A percentile compares a stretch with the other conserved stretches of the same genome.
Evolutionary conservation across 2,888 invertebrate genomes (phyloP).

Genomic region (Oxytorus armatus): DNA sequence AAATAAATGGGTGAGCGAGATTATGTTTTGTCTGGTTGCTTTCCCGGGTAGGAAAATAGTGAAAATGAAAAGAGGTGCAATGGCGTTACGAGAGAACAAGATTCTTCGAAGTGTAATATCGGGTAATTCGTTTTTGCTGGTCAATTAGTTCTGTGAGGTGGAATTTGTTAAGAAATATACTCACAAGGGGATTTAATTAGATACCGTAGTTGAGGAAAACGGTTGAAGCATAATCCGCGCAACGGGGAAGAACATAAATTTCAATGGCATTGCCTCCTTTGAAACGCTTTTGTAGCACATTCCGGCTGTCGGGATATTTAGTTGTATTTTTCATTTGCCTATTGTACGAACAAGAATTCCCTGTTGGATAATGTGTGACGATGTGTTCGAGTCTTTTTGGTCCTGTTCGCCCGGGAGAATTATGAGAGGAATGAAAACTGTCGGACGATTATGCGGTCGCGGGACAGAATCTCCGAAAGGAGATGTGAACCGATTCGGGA

Average conservation of each 20-base stretch:
- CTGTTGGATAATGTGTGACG: too few relatives aligned
- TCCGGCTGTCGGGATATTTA: not conserved
- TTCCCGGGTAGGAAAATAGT: constrained; percentile 53
- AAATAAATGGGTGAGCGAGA: constrained; percentile 69
- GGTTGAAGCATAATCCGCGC: not conserved
- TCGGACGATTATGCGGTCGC: constrained; percentile 71
- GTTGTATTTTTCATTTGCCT: too few relatives aligned
- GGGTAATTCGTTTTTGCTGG: not conserved
- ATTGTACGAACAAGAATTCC: too few relatives aligned
- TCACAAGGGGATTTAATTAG: constrained; percentile 30
- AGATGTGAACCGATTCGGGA: constrained; percentile 24
- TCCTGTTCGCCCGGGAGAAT: constrained; percentile 54
- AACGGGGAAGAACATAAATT: not conserved
- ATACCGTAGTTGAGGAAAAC: not conserved
- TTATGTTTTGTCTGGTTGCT: constrained; percentile 62
- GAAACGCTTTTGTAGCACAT: not conserved
- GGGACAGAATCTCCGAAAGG: constrained; percentile 53
- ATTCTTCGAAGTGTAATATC: constrained; percentile 32
- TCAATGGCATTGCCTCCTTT: not conserved
- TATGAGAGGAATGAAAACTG: constrained; percentile 73
- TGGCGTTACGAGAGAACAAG: constrained; percentile 30
- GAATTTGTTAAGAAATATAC: constrained; percentile 29
- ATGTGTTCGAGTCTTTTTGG: too few relatives aligned
- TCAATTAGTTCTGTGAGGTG: constrained; percentile 18
- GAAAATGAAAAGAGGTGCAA: constrained; percentile 46